phyloP scores from a whole-genome alignment of 2,113 vertebrate species.

The Nansenia antarctica region DNA sequence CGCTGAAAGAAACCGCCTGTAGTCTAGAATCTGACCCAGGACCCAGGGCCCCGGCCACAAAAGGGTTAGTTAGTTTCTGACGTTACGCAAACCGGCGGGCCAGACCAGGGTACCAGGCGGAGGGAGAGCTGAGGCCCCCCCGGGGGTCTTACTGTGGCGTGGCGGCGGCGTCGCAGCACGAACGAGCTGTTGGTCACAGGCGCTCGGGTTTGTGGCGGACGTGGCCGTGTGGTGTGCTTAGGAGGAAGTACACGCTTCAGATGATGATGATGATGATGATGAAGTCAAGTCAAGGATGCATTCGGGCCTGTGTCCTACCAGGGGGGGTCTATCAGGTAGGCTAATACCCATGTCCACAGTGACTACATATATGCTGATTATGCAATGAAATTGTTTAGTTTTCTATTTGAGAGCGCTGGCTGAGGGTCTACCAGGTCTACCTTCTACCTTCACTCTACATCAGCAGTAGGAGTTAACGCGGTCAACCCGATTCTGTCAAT shows the following conservation, averaged over 20 bases:
- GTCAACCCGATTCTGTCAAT: constrained; percentile 60
- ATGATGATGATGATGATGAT: constrained; percentile 43
- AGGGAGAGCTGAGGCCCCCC: constrained; percentile 17
- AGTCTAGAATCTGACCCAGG: constrained; percentile 35
- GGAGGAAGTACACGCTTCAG: neutral
- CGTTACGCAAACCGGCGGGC: constrained; percentile 32
- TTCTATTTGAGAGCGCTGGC: no score
- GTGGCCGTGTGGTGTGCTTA: constrained; percentile 3
- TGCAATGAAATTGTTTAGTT: no score
- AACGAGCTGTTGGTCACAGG: constrained; percentile 12
- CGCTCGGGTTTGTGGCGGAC: neutral
- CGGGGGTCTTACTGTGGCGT: constrained; percentile 1
- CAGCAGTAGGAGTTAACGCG: constrained; percentile 22
- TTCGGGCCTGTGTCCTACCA: constrained; percentile 55
- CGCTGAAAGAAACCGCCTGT: constrained; percentile 21
- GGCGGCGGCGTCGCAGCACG: constrained; percentile 18
- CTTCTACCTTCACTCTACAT: constrained; percentile 18
- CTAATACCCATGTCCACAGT: no score
- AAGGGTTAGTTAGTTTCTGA: constrained; percentile 37
- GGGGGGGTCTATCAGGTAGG: constrained; percentile 68
- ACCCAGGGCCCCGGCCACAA: constrained; percentile 7
- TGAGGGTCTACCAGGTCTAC: neutral
- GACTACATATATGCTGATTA: no score
- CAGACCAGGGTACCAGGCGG: constrained; percentile 35
- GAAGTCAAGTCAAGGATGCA: constrained; percentile 57